phyloP scores from a whole-genome alignment of 2,797 vertebrate species.

The Pangasius mekongensis region DNA sequence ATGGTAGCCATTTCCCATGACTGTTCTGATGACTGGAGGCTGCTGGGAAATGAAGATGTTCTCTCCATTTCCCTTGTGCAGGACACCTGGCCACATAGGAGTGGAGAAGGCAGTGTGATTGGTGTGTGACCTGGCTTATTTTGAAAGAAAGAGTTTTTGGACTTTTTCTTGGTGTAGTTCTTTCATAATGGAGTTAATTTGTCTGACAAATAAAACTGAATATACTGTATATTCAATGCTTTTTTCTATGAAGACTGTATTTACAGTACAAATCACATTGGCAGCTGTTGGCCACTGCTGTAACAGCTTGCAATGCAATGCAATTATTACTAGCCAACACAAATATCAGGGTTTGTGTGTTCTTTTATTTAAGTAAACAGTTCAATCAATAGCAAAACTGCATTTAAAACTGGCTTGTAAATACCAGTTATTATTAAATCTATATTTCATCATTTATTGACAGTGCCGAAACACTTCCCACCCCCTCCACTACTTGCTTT shows the following conservation, averaged over 20 bases:
- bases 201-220: not conserved
- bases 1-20: slow-evolving; percentile 95
- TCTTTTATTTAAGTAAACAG: no score
- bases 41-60: slow-evolving; percentile 96
- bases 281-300: not conserved
- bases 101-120: not conserved
- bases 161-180: not conserved
- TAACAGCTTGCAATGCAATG: no score
- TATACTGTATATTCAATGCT: not conserved
- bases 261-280: not conserved
- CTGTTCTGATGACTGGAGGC: slow-evolving; percentile 87
- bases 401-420: no score
- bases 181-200: not conserved
- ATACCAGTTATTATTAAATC: no score
- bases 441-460: no score
- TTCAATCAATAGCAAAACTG: no score
- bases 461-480: no score
- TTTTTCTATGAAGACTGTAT: no score
- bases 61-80: slow-evolving; percentile 96
- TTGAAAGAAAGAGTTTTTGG: not conserved
- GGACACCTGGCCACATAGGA: slow-evolving; percentile 78
- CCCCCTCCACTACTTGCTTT: no score
- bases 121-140: not conserved
- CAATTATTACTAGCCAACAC: no score
- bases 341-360: no score